Conservation (phyloP, 2,888 invertebrate genomes). For the Silvanus unidentatus region DNA sequence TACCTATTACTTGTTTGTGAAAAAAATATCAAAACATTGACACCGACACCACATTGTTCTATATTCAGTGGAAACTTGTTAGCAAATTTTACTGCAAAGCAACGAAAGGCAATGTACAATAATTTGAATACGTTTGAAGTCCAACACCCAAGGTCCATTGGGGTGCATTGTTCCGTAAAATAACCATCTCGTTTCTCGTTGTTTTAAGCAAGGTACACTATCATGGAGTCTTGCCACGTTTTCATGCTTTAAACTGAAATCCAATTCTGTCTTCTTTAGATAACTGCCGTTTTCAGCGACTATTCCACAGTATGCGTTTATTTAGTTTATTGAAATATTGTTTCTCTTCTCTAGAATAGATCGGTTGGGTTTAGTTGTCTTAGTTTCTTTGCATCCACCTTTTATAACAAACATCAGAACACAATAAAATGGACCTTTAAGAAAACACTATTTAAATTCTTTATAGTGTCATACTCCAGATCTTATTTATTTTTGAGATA, state of each 20-base stretch:
- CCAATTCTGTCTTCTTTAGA: constrained; percentile 7
- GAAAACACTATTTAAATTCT: too few relatives aligned
- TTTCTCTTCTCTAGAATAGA: constrained; percentile 9
- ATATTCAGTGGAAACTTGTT: constrained; percentile 11
- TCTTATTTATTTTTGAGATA: too few relatives aligned
- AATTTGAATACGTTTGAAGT: constrained; percentile 20
- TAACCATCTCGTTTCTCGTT: constrained; percentile 15
- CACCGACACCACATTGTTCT: too few relatives aligned
- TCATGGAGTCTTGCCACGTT: constrained; percentile 12
- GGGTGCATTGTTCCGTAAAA: constrained; percentile 14
- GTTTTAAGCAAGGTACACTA: constrained; percentile 11
- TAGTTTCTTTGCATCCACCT: too few relatives aligned
- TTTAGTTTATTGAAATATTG: constrained; percentile 11
- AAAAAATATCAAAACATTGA: too few relatives aligned
- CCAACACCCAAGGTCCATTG: constrained; percentile 16
- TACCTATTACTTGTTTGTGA: too few relatives aligned
- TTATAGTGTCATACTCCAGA: too few relatives aligned
- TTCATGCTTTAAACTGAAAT: constrained; percentile 5
- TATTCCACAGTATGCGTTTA: background rate
- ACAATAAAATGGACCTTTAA: too few relatives aligned
- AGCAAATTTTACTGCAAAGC: constrained; percentile 10
- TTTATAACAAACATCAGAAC: too few relatives aligned
- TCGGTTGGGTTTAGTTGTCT: background rate
- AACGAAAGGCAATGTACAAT: constrained; percentile 11
- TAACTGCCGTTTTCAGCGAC: constrained; percentile 10